Evolutionary conservation across 2,113 vertebrate species (phyloP).

Genomic region (Dissostichus mawsoni): DNA sequence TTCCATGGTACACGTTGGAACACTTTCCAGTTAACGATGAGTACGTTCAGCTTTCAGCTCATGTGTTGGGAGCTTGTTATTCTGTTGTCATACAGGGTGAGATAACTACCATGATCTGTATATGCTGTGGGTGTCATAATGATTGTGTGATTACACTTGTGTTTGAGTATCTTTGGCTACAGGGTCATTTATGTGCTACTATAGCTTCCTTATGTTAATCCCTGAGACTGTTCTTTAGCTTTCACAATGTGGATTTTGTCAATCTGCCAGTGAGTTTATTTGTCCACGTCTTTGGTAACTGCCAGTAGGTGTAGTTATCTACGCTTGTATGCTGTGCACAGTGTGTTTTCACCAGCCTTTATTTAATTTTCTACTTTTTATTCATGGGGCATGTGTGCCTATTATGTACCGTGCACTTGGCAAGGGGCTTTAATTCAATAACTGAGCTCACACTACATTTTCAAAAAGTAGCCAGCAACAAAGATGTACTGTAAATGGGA

Average conservation of each 20-base stretch:
- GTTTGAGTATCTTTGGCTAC: not conserved
- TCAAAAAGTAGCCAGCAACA: not conserved
- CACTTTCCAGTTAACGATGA: not conserved
- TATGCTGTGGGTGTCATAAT: constrained; percentile 1
- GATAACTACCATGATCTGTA: not conserved
- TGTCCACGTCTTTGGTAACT: not conserved
- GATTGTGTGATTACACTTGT: constrained; percentile 5
- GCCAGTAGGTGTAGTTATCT: constrained; percentile 2
- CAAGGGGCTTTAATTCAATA: not conserved
- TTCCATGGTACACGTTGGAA: not conserved
- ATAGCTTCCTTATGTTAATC: constrained; percentile 2
- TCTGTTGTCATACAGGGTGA: not conserved
- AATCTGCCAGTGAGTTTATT: constrained; percentile 18
- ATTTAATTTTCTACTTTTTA: not conserved
- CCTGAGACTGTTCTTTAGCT: constrained; percentile 10
- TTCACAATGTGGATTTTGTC: constrained; percentile 1
- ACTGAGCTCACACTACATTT: not conserved
- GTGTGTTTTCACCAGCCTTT: not conserved
- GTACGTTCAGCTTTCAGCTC: not conserved
- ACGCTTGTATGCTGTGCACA: not conserved
- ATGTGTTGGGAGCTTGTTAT: not conserved
- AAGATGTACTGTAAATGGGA: not conserved
- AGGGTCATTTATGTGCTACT: not conserved
- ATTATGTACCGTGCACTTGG: constrained; percentile 15
- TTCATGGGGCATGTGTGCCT: constrained; percentile 5